Evolutionary conservation across 1,140 invertebrate species (phyloP).

Genomic region (Drosophila oshimai): DNA sequence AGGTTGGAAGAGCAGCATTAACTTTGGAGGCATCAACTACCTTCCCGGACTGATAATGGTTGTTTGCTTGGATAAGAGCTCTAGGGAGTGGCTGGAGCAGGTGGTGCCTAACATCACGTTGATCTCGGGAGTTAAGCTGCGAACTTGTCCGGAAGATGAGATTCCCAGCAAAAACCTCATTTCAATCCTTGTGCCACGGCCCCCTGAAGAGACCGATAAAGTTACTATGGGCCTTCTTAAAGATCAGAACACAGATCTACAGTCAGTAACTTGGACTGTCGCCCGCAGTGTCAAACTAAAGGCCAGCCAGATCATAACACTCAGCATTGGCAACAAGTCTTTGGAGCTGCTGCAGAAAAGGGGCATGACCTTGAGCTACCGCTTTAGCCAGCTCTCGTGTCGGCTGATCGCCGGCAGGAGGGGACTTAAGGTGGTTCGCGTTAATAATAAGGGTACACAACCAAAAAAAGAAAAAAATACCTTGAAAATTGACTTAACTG

Average conservation of each 20-base stretch:
- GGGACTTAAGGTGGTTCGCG: neutral
- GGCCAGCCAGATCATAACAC: neutral
- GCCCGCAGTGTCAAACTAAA: neutral
- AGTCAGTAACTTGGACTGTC: neutral
- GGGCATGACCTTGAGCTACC: neutral
- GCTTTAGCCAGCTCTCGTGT: neutral
- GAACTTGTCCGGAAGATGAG: neutral
- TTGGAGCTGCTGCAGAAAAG: neutral
- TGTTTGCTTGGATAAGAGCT: neutral
- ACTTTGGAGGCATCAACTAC: neutral
- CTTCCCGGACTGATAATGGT: neutral
- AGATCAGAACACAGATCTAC: conserved; percentile 4
- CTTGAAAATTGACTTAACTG: conserved; percentile 6
- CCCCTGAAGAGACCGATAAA: neutral
- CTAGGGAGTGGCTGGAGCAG: conserved; percentile 1
- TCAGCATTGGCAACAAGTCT: neutral
- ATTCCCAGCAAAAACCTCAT: neutral
- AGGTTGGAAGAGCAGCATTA: conserved; percentile 5
- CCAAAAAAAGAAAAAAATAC: neutral
- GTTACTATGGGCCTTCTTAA: neutral
- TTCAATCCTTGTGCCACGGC: neutral
- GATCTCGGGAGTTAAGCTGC: neutral
- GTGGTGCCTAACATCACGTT: neutral
- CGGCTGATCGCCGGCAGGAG: neutral
- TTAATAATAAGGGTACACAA: neutral